Conservation (phyloP, 2,888 invertebrate species). For the Reticulitermes lucifugus region DNA sequence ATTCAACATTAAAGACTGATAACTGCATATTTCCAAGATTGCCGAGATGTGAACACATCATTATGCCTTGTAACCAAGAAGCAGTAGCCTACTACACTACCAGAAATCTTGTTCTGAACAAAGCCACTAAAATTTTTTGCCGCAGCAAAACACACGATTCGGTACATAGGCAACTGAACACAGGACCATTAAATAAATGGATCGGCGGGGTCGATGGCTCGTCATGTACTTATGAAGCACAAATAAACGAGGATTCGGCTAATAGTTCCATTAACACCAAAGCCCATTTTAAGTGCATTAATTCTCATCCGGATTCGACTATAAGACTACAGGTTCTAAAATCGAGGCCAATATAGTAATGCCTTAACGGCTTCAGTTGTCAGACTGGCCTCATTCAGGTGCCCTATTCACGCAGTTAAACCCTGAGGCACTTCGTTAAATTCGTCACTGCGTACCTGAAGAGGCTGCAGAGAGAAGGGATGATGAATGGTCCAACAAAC, state of each 20-base stretch:
- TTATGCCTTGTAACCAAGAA: too few relatives aligned
- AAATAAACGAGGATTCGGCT: not conserved
- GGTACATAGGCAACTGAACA: too few relatives aligned
- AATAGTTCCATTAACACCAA: conserved; percentile 11
- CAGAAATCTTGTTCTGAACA: too few relatives aligned
- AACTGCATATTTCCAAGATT: too few relatives aligned
- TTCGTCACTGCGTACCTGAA: not conserved
- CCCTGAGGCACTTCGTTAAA: conserved; percentile 6
- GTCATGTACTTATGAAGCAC: not conserved
- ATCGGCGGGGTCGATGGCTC: too few relatives aligned
- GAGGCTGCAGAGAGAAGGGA: not conserved
- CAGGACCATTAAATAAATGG: too few relatives aligned
- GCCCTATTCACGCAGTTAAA: not conserved
- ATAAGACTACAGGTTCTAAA: not conserved
- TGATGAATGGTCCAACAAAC: not conserved
- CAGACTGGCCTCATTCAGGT: not conserved
- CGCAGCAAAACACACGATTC: too few relatives aligned
- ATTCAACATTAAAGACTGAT: too few relatives aligned
- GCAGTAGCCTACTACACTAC: too few relatives aligned
- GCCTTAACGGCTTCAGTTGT: conserved; percentile 5
- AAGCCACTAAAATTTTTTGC: too few relatives aligned
- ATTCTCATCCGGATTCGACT: conserved; percentile 10
- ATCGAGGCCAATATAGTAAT: conserved; percentile 14
- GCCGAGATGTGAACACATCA: too few relatives aligned
- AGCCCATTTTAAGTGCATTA: conserved; percentile 18